Evolutionary conservation across 2,113 vertebrate species (phyloP), one percentile per base, ranked within the genome.

Genomic region (Amazona guildingii): DNA sequence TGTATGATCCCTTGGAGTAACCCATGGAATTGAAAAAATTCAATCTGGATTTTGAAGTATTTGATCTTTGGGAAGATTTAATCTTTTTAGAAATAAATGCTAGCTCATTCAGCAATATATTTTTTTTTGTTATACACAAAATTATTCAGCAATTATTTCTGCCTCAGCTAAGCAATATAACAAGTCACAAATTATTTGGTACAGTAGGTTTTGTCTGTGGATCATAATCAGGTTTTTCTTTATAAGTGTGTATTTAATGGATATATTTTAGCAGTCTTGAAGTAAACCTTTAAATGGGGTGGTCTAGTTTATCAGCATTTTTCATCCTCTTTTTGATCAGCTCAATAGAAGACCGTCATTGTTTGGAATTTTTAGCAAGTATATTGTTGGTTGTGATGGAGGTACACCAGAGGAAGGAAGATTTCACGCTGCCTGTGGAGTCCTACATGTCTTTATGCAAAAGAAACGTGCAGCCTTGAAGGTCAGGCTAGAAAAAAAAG

Each of bases 91-190:
- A 91, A 81, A 49, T 48, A 62, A 21, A 3, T 16, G 8, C 35
- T 88, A 67, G 90, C 81, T 80, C 13, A 24, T 66, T 86, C 49
- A 73, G 52, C 61, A 73, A 9, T 66, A 33, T 44, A 10, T 37
- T 37, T 90, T 95, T 54, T 33, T 61, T 91, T 76, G 39, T 46
- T 67, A 66, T 19, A 52, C 8, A 52, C 11, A 28, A 2, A 48
- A 28, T 86, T 92, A 88, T 83, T 62, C 27, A 75, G 41, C 75
- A 94, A 89, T 95, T 92, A 86, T 90, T 94, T 96, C 87, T 94
- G 83, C 89, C 33, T 90, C 85, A 88, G 24, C 46, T 93, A 83
- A 92, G 79, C 83, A 94, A 90, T 69, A 94, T 9, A 94, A 87
- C 20, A 84, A 85, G 59, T 61, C 1, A 1, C n/a, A 75, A 63